Conservation (phyloP, 2,113 vertebrate genomes). For the Lagopus muta region DNA sequence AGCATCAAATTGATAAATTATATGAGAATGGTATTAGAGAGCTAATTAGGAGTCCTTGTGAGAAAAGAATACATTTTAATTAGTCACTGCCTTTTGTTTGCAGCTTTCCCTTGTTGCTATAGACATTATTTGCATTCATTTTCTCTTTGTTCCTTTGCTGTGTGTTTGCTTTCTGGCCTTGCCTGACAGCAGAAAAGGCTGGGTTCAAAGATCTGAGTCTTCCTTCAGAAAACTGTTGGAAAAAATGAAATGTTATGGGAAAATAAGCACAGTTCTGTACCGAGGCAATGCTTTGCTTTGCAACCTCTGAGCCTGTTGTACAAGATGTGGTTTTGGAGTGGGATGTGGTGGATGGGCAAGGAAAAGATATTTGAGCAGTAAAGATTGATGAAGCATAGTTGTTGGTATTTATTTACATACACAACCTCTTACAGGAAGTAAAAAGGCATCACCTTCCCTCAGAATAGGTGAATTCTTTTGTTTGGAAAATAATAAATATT, state of each 20-base stretch:
- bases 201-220: not conserved
- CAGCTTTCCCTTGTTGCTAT: not conserved
- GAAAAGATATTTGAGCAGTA: not conserved
- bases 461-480: not conserved
- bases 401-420: not conserved
- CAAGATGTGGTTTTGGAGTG: not conserved
- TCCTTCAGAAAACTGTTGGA: not conserved
- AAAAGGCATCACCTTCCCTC: not conserved
- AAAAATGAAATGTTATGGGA: not conserved
- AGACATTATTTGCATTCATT: not conserved
- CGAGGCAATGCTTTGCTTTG: not conserved
- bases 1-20: not conserved
- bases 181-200: not conserved
- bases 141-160: not conserved
- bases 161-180: not conserved
- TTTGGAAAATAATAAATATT: not conserved
- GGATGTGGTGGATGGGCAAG: not conserved
- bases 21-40: not conserved
- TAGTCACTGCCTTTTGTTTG: not conserved
- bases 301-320: not conserved
- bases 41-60: not conserved
- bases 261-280: not conserved
- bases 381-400: not conserved
- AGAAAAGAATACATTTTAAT: slow-evolving; percentile 20
- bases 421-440: not conserved